A percentile compares a stretch with the other conserved stretches of the same genome.
Evolutionary conservation across 2,113 vertebrate genomes (phyloP).

Genomic region (Saimiri boliviensis): DNA sequence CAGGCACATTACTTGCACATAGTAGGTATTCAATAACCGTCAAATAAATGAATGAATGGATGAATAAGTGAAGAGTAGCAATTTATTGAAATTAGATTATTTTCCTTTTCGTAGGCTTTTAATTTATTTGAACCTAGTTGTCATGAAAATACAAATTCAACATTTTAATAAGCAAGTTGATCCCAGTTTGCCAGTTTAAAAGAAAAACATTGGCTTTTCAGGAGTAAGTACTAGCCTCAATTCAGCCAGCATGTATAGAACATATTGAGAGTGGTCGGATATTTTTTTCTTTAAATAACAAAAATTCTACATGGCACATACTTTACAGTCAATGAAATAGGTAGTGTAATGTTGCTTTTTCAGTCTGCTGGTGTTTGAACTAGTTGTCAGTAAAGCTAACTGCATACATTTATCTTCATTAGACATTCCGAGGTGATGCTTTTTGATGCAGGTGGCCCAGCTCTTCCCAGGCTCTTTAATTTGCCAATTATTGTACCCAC

Average conservation of each 20-base stretch:
- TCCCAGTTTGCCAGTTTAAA: not conserved
- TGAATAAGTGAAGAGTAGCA: not conserved
- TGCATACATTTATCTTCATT: slow-evolving; percentile 61
- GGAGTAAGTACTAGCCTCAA: not conserved
- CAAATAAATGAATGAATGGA: not conserved
- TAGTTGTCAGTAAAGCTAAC: slow-evolving; percentile 1
- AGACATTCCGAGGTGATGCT: slow-evolving; percentile 50
- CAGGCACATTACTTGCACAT: not conserved
- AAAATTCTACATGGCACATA: not conserved
- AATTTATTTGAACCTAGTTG: slow-evolving; percentile 32
- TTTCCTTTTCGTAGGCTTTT: slow-evolving; percentile 8
- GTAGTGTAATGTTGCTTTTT: not conserved
- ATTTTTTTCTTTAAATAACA: slow-evolving; percentile 19
- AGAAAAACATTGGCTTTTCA: not conserved
- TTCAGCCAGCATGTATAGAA: not conserved
- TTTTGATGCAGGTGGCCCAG: slow-evolving; percentile 52
- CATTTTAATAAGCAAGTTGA: not conserved
- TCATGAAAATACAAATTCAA: not conserved
- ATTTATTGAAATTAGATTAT: not conserved
- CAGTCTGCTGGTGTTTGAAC: not conserved
- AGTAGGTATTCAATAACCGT: not conserved
- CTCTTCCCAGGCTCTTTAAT: slow-evolving; percentile 59
- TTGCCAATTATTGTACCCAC: slow-evolving; percentile 66
- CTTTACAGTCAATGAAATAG: not conserved
- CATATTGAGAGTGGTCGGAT: not conserved